Conservation (phyloP, 2,888 invertebrate species). For the Isoperla grammatica region DNA sequence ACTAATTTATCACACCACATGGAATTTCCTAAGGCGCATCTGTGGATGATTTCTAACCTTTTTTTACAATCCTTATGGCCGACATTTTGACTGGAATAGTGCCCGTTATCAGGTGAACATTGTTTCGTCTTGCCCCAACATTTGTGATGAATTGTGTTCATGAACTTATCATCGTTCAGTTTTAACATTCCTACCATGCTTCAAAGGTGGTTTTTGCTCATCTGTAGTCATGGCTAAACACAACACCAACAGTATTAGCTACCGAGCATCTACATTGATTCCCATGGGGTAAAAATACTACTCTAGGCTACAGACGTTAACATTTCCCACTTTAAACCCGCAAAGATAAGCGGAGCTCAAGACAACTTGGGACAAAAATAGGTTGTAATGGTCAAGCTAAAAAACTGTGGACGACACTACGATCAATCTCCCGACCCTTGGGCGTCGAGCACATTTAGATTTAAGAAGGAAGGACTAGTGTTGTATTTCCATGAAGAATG, state of each 20-base stretch:
- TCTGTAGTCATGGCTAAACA: slow-evolving; percentile 13
- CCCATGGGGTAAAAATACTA: background rate
- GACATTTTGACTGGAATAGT: background rate
- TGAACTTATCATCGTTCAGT: background rate
- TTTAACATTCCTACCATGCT: slow-evolving; percentile 1
- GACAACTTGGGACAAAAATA: too few relatives aligned
- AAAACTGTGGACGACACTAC: too few relatives aligned
- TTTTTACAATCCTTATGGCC: slow-evolving; percentile 1
- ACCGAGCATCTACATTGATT: background rate
- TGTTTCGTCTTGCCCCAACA: too few relatives aligned
- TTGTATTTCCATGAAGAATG: too few relatives aligned
- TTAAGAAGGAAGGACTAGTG: too few relatives aligned
- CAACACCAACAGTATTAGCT: slow-evolving; percentile 7
- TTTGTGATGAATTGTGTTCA: slow-evolving; percentile 11
- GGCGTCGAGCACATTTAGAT: too few relatives aligned
- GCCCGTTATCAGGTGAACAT: too few relatives aligned
- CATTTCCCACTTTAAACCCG: slow-evolving; percentile 1
- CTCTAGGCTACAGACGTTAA: slow-evolving; percentile 1
- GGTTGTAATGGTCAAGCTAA: too few relatives aligned
- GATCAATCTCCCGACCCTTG: too few relatives aligned
- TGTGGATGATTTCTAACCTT: slow-evolving; percentile 15
- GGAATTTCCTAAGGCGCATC: slow-evolving; percentile 4
- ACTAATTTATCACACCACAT: slow-evolving; percentile 14
- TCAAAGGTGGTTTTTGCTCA: slow-evolving; percentile 7
- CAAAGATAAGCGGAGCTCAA: background rate